Evolutionary conservation across 2,888 invertebrate genomes (phyloP).

Genomic region (Lepidochrysops patricia): DNA sequence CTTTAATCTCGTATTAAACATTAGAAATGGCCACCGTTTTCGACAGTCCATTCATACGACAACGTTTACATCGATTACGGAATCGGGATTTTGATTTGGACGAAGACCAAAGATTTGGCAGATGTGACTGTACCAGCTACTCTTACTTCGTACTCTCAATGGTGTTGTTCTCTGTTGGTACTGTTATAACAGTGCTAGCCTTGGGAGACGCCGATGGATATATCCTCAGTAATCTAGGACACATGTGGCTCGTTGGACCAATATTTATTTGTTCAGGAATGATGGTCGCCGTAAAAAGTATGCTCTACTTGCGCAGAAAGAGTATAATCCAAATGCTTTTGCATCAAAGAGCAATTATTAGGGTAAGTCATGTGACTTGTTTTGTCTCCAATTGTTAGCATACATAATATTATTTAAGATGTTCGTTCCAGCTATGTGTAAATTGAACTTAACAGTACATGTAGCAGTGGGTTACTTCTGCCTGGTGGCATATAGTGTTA

Average conservation of each 20-base stretch:
- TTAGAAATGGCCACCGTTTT: constrained; percentile 77
- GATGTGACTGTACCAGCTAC: constrained; percentile 79
- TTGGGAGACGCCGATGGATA: constrained; percentile 76
- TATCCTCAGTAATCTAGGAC: constrained; percentile 75
- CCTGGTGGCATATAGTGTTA: too few species aligned
- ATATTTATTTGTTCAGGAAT: constrained; percentile 80
- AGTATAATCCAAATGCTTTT: constrained; percentile 79
- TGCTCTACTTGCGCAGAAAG: constrained; percentile 77
- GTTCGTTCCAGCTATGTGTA: neutral
- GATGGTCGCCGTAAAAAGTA: constrained; percentile 80
- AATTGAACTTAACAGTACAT: neutral
- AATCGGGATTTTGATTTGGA: constrained; percentile 75
- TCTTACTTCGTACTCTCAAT: constrained; percentile 77
- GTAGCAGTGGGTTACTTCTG: neutral
- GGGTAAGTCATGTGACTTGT: constrained; percentile 52
- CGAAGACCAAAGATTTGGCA: constrained; percentile 75
- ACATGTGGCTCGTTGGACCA: constrained; percentile 81
- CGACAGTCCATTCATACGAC: constrained; percentile 76
- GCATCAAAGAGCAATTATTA: constrained; percentile 76
- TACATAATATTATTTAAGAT: neutral
- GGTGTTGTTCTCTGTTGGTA: constrained; percentile 77
- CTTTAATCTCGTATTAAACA: constrained; percentile 6
- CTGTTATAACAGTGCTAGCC: constrained; percentile 77
- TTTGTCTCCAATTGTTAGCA: neutral
- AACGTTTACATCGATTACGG: constrained; percentile 74